Evolutionary conservation across 2,888 invertebrate genomes (phyloP), one percentile per base, ranked within the genome.

Genomic region (Octodonta nipae): DNA sequence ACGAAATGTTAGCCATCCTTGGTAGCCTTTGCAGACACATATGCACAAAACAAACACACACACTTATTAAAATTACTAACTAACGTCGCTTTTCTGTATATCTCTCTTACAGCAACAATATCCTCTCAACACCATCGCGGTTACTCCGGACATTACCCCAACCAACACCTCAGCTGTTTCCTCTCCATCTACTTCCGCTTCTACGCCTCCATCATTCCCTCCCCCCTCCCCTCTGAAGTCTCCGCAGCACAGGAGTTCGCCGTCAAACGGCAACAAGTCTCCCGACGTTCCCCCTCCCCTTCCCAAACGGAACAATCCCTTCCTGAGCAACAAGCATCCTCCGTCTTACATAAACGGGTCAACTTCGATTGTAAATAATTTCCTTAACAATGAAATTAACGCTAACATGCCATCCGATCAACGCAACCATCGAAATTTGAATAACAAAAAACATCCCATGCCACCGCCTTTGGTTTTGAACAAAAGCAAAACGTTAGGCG

Each of bases 231-330:
- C 28, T 32, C 34, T 12, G 27, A 38, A 40, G 39, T 32, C 42
- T 48, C 42, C 32, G 22, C 13, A 26, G 41, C 31, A 30, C 24
- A 38, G 34, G 7, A 10, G 28, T 4, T 49, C 51, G 14, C 43
- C 48, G 16, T n/a, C n/a, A n/a, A 52, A 49, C 37, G 47, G 50
- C 36, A 50, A 53, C 37, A 44, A 49, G 17, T 17, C 8, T 11
- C 20, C 20, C 11, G 59, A 57, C 26, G 57, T 54, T 35, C 70
- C 70, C 37, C 70, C 70, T 13, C 70, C 70, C 16, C 51, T 70
- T 39, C 70, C 70, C 20, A 68, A 69, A 52, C 58, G 70, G 36
- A 68, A 68, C 52, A 64, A 42, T 14, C 40, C 33, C 8, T 28
- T 26, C 17, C 10, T 35, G 33, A 33, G 27, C 31, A 32, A 35